These are phyloP conservation scores for Telmatochromis sp. DNA, from an alignment of 2,113 vertebrate species.

Conservation along the genomic window DNA sequence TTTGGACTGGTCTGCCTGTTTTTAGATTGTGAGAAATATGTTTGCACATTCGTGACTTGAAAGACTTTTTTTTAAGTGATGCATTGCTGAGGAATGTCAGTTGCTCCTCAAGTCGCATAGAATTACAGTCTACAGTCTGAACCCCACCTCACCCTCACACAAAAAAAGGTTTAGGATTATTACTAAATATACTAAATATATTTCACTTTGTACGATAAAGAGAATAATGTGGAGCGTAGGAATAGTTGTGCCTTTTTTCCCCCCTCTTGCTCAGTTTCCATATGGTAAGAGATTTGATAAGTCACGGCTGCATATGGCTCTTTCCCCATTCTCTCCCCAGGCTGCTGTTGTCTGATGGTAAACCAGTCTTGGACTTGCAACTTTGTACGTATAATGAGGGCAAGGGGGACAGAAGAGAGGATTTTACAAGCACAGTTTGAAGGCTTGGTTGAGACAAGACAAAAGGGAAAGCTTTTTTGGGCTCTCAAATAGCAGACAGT, in stretches of 20 bases:
- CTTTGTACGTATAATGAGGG: slow-evolving; percentile 54
- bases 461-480: slow-evolving; percentile 30
- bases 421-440: slow-evolving; percentile 44
- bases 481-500: slow-evolving; percentile 19
- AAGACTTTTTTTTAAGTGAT: slow-evolving; percentile 15
- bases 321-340: slow-evolving; percentile 11
- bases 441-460: slow-evolving; percentile 26
- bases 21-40: neutral
- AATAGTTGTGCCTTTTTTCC: neutral
- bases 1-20: neutral
- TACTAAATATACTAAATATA: neutral
- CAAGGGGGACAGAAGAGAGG: slow-evolving; percentile 46
- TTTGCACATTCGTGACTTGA: neutral
- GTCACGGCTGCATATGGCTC: slow-evolving; percentile 32
- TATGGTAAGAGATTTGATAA: slow-evolving; percentile 37
- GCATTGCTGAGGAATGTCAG: slow-evolving; percentile 10
- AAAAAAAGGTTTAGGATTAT: neutral
- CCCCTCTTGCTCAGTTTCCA: neutral
- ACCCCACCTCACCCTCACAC: neutral
- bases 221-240: neutral
- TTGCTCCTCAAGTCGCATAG: neutral
- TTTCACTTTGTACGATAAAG: neutral
- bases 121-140: neutral
- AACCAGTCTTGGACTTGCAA: slow-evolving; percentile 44
- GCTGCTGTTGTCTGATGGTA: slow-evolving; percentile 16